phyloP scores from a whole-genome alignment of 2,888 invertebrate species.

The Pheosia gnoma region DNA sequence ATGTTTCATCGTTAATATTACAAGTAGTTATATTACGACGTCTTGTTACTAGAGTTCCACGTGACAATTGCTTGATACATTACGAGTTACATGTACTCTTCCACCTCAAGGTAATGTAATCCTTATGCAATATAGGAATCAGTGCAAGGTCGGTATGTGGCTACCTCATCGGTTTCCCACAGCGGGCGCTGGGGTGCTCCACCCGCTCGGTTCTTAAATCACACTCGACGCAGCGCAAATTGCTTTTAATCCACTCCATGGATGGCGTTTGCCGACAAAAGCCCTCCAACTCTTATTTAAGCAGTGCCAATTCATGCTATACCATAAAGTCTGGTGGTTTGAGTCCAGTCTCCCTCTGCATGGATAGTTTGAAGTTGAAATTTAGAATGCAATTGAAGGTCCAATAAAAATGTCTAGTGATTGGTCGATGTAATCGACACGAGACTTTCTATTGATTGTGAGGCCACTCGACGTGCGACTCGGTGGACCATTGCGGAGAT shows the following conservation, averaged over 20 bases:
- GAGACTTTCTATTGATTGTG: constrained; percentile 39
- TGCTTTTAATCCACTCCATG: constrained; percentile 77
- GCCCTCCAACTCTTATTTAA: constrained; percentile 42
- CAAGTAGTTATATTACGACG: no score
- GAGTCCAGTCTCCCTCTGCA: constrained; percentile 18
- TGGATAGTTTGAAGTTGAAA: constrained; percentile 39
- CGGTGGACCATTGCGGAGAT: not conserved
- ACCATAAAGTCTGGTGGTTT: constrained; percentile 23
- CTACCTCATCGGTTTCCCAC: constrained; percentile 33
- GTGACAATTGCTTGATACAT: no score
- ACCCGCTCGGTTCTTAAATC: constrained; percentile 57
- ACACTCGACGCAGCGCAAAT: constrained; percentile 69
- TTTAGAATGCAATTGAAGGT: constrained; percentile 61
- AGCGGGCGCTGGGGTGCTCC: constrained; percentile 30
- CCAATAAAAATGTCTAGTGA: constrained; percentile 60
- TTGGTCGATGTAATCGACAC: constrained; percentile 63
- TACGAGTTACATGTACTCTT: no score
- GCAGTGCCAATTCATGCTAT: constrained; percentile 12
- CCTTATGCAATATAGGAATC: no score
- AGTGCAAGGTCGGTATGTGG: constrained; percentile 16
- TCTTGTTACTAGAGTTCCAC: no score
- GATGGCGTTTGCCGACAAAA: constrained; percentile 66
- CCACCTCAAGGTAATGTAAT: no score
- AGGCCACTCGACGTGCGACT: constrained; percentile 27
- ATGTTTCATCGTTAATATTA: no score